Evolutionary conservation across 2,113 vertebrate genomes (phyloP).

Genomic region (Aptenodytes forsteri): DNA sequence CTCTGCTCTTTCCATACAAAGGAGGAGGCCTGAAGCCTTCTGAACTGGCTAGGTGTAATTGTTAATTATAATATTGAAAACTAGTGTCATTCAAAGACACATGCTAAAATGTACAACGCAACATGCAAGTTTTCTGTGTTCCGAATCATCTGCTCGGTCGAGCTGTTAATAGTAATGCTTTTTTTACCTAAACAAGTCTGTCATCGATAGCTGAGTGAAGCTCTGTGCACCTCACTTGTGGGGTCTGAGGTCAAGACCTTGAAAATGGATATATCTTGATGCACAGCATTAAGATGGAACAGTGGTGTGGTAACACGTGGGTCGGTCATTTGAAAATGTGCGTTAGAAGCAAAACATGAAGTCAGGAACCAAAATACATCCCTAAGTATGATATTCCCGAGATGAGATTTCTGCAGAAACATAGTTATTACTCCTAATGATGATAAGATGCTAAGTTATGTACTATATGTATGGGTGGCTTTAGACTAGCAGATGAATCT

Average conservation of each 20-base stretch:
- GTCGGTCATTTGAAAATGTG: background rate
- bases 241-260: background rate
- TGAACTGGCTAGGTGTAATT: background rate
- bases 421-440: background rate
- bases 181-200: background rate
- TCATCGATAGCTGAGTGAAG: background rate
- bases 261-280: background rate
- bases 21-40: background rate
- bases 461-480: background rate
- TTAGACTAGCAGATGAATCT: background rate
- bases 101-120: background rate
- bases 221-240: background rate
- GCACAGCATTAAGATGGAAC: background rate
- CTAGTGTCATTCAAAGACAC: background rate
- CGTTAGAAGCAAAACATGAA: rapidly evolving
- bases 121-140: background rate
- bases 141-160: background rate
- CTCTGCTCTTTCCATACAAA: background rate
- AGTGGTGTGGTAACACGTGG: rapidly evolving
- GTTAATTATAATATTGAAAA: background rate
- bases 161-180: background rate
- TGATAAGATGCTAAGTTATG: background rate
- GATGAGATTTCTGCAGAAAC: background rate
- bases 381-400: background rate
- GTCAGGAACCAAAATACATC: background rate